These are phyloP conservation scores for Hippoglossus stenolepis DNA, from an alignment of 2,113 vertebrate species.

Conservation along the genomic window DNA sequence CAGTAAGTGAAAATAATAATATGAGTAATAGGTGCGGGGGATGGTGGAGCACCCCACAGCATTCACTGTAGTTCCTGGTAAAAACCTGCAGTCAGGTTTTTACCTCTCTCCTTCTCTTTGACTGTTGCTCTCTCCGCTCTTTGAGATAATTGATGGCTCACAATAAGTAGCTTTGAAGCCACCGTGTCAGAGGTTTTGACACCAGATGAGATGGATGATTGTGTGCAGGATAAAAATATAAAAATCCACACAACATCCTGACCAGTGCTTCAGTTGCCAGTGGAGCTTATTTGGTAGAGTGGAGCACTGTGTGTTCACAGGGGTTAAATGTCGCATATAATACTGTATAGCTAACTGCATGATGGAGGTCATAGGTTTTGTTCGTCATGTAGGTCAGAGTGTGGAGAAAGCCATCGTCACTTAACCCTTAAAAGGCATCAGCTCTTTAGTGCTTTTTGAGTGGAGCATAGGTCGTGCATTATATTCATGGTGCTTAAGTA, in stretches of 20 bases:
- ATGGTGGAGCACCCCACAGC: slow-evolving; percentile 49
- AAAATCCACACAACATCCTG: neutral
- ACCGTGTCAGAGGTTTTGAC: slow-evolving; percentile 34
- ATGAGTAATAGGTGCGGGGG: slow-evolving; percentile 73
- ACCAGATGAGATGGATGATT: slow-evolving; percentile 22
- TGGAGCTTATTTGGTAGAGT: neutral
- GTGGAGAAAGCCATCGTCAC: neutral
- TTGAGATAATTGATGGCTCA: slow-evolving; percentile 33
- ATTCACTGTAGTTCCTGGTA: slow-evolving; percentile 51
- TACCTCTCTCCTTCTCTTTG: slow-evolving; percentile 21
- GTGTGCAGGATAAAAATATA: slow-evolving; percentile 2
- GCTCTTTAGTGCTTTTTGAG: neutral
- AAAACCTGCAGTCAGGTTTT: slow-evolving; percentile 27
- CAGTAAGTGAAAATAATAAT: slow-evolving; percentile 82
- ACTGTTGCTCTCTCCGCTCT: neutral
- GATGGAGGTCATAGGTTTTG: neutral
- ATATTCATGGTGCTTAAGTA: too few species aligned
- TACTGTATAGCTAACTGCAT: neutral
- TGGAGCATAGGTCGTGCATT: too few species aligned
- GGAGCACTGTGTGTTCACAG: neutral
- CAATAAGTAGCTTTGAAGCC: slow-evolving; percentile 27
- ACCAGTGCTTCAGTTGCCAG: neutral
- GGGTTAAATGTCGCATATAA: neutral
- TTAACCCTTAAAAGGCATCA: neutral
- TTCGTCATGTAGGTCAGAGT: neutral